Base-by-base conservation (phyloP, 2,888 invertebrate genomes). In the Lapara coniferarum region DNA sequence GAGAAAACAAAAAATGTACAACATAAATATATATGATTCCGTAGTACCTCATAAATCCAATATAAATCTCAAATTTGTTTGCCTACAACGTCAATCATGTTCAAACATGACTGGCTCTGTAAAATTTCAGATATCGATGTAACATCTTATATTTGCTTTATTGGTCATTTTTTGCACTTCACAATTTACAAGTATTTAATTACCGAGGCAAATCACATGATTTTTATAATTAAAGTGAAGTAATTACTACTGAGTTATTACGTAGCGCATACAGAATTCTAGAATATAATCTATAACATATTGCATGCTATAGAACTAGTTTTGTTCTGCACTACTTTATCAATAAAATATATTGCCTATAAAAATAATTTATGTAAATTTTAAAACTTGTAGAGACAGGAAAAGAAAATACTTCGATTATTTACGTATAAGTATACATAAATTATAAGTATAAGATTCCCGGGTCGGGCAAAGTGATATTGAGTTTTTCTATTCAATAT, bases 231-330 rank as follows among this genome's bases (percentile, higher is more conserved):
- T 78, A 78, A 37, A 74, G 69, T 80, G 77, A 77, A 72, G 77
- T 76, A 84, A 81, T 75, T 74, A 66, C 74, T 74, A 76, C 77
- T 71, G 69, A 75, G 71, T 77, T 70, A 76, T 81, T 82, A 82
- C 77, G 70, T 71, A 67, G 68, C 44, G 66, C 59, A 51, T 44
- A 59, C 69, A 49, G 30, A 56, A 57, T 13, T 72, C 53, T 70
- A 72, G 74, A 74, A 75, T 78, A 71, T 76, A 69, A 74, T 74
- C 71, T 73, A 69, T 72, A 72, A 75, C 76, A 78, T 5, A 68
- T 63, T n/a, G 63, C 49, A 49, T 49, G 46, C 13, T 13, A n/a
- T 49, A 13, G 19, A 49, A 7, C 59, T 19, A 63, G 49, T 63
- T 63, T 63, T 13, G 19, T 46, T 63, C 16, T 63, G 13, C 46